Conservation (phyloP, 2,797 vertebrate genomes). For the Rhinichthys osculus region DNA sequence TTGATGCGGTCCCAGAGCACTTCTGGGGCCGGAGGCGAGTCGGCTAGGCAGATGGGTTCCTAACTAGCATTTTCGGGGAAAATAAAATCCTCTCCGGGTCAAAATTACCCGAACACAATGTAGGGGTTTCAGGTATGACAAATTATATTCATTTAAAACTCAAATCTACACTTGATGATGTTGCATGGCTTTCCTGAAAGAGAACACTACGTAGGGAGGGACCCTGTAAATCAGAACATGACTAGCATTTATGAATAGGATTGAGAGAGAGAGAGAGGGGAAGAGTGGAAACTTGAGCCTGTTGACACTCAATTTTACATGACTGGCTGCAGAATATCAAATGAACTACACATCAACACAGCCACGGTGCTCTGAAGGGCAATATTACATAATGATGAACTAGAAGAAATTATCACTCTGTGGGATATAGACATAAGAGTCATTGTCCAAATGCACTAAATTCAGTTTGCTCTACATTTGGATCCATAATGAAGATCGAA, state of each 20-base stretch:
- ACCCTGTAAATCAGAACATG: background rate
- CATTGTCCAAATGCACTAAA: background rate
- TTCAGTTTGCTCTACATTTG: background rate
- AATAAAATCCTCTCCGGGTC: background rate
- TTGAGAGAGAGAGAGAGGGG: background rate
- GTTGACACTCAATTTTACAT: background rate
- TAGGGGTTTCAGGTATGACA: no score
- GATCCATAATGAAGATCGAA: background rate
- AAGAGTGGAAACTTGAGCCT: background rate
- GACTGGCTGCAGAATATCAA: background rate
- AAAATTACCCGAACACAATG: background rate
- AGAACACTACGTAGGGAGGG: background rate
- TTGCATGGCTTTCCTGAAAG: no score
- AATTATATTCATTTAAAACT: no score
- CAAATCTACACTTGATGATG: no score
- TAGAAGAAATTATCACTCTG: background rate
- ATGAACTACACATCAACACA: background rate
- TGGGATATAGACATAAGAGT: background rate
- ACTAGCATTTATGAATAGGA: no score
- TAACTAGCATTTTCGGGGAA: background rate
- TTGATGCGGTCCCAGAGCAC: no score
- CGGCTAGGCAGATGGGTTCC: no score
- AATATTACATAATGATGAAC: slow-evolving; percentile 3
- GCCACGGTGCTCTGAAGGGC: background rate
- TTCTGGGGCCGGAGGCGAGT: no score